These are phyloP conservation scores for Noctua pronuba DNA, from an alignment of 2,888 invertebrate genomes.

Conservation along the genomic window DNA sequence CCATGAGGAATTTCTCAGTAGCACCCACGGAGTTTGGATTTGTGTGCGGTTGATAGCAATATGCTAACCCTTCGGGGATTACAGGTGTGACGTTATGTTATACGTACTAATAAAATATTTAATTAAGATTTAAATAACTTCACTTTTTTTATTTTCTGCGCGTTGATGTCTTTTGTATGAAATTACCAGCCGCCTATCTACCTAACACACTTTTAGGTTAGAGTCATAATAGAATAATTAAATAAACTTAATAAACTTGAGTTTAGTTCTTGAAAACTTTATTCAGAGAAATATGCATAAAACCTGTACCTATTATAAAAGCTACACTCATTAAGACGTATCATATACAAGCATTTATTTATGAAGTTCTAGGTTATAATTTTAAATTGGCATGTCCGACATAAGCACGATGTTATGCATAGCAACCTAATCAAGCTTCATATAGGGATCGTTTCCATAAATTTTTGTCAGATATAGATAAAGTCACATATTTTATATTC, in stretches of 20 bases:
- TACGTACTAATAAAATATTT: background rate
- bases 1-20: too few relatives aligned
- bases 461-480: conserved; percentile 32
- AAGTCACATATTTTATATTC: conserved; percentile 49
- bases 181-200: background rate
- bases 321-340: background rate
- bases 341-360: background rate
- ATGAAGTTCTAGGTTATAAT: conserved; percentile 39
- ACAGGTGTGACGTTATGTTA: too few relatives aligned
- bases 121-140: background rate
- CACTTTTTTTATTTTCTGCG: background rate
- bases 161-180: conserved; percentile 57
- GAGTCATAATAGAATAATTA: background rate
- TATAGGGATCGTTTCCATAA: conserved; percentile 31
- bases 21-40: too few relatives aligned
- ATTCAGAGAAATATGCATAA: background rate
- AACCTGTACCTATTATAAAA: background rate
- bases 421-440: conserved; percentile 6
- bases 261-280: background rate
- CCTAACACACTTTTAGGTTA: background rate
- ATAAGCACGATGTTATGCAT: conserved; percentile 17
- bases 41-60: too few relatives aligned
- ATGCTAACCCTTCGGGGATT: too few relatives aligned
- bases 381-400: conserved; percentile 7
- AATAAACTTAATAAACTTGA: background rate